Percentiles rank a stretch among this genome's conserved stretches.
These are phyloP conservation scores for Crematogaster levior DNA, from an alignment of 2,888 invertebrate genomes.

Conservation along the genomic window DNA sequence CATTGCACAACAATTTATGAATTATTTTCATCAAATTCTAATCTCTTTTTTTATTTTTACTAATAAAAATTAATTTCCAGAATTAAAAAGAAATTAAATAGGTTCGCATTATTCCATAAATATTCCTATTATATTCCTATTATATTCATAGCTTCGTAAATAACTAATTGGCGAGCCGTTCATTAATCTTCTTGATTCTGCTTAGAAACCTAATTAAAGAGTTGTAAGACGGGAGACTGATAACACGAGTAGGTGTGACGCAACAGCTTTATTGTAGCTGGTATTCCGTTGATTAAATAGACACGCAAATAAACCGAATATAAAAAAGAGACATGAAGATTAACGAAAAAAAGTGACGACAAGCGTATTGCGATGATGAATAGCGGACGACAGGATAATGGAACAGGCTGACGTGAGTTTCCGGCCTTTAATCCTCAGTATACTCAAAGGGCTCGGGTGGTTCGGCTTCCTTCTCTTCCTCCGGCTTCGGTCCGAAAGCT, in stretches of 20 bases:
- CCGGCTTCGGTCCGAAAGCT: constrained; percentile 95
- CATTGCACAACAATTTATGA: not conserved
- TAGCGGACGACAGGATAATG: constrained; percentile 24
- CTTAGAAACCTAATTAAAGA: constrained; percentile 18
- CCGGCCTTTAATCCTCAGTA: constrained; percentile 90
- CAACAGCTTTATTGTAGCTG: constrained; percentile 40
- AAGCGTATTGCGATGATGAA: constrained; percentile 36
- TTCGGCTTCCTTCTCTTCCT: constrained; percentile 98
- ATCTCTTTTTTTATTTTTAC: not conserved
- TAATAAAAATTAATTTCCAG: constrained; percentile 1
- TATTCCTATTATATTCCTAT: too few species aligned
- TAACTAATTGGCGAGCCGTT: constrained; percentile 1
- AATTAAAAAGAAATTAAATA: constrained; percentile 21
- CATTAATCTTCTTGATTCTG: constrained; percentile 9
- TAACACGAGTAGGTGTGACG: constrained; percentile 23
- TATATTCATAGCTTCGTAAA: constrained; percentile 1
- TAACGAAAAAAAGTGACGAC: constrained; percentile 19
- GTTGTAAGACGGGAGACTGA: constrained; percentile 15
- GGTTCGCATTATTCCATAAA: not conserved
- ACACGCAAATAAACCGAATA: not conserved
- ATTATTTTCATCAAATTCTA: not conserved
- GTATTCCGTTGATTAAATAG: constrained; percentile 33
- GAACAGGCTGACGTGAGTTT: constrained; percentile 17
- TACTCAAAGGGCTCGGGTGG: constrained; percentile 99
- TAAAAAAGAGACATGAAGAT: constrained; percentile 17